Evolutionary conservation across 1,140 invertebrate species (phyloP), one percentile per base, ranked within the genome.

Genomic region (Drosophila albomicans): DNA sequence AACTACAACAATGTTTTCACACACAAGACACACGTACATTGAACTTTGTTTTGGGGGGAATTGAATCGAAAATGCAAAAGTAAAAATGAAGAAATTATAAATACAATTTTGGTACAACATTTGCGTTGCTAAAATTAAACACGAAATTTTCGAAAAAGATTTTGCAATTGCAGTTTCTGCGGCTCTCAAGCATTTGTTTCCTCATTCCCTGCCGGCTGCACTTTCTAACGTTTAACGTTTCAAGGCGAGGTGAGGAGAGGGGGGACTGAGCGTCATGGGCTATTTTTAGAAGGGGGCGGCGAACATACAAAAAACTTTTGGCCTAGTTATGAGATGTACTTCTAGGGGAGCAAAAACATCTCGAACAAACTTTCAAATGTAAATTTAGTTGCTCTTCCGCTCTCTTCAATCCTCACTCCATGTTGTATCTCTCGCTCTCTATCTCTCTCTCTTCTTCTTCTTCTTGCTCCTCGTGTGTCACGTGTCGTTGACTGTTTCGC

Each of bases 401-500:
- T 3, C 38, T 8, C 46, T 64, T 57, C 59, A 49, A 49, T 13
- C 59, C 43, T 61, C 51, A 48, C 56, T 54, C 30, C 8, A 8
- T 20, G 20, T 30, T 5, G n/a, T 8, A 3, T 38, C 20, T 13
- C 43, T 41, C 7, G 32, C 6, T 15, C 28, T 51, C 16, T 61
- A 32, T 57, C 11, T 51, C 11, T 77, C 16, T 20, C 32, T n/a
- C n/a, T n/a, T n/a, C n/a, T 5, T 25, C 20, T 25, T 25, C 20
- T 25, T 25, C 20, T 16, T 46, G 45, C 52, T 59, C 32, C 10
- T 59, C 43, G 45, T 54, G 52, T 62, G 66, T 74, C 82, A 66
- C 70, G 80, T 87, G 85, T 88, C 85, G 79, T 78, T 85, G 85
- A 88, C 85, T 84, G 81, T 79, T 78, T 88, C 81, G 85, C 85